Evolutionary conservation across 2,113 vertebrate species (phyloP).

Genomic region (Narcine bancroftii): DNA sequence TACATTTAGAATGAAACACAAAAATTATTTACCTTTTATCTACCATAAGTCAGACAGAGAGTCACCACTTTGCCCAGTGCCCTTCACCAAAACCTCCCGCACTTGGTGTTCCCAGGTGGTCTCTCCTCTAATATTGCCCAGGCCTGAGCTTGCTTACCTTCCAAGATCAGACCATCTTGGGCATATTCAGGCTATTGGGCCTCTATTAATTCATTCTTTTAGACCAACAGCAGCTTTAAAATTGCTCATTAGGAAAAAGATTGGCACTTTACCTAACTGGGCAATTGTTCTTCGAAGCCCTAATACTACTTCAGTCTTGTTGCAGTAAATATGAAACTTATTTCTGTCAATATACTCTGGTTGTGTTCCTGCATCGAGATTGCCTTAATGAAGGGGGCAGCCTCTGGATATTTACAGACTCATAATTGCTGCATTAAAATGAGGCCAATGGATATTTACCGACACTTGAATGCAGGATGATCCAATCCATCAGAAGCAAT

Average conservation of each 20-base stretch:
- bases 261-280: background rate
- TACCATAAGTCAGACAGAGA: too few species aligned
- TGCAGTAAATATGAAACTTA: constrained; percentile 22
- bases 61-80: too few species aligned
- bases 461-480: background rate
- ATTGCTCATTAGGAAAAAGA: constrained; percentile 34
- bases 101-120: too few species aligned
- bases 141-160: too few species aligned
- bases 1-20: too few species aligned
- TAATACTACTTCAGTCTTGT: background rate
- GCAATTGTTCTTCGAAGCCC: background rate
- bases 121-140: too few species aligned
- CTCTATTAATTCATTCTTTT: constrained; percentile 27
- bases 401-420: constrained; percentile 30
- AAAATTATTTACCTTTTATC: too few species aligned
- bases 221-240: constrained; percentile 20
- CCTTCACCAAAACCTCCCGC: too few species aligned
- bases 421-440: constrained; percentile 1
- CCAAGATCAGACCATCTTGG: too few species aligned
- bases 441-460: constrained; percentile 27
- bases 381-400: constrained; percentile 24
- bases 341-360: constrained; percentile 34
- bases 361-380: constrained; percentile 33
- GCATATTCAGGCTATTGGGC: too few species aligned
- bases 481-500: background rate